These are phyloP conservation scores for Micrastur ruficollis DNA, from an alignment of 2,797 vertebrate species.

Conservation along the genomic window DNA sequence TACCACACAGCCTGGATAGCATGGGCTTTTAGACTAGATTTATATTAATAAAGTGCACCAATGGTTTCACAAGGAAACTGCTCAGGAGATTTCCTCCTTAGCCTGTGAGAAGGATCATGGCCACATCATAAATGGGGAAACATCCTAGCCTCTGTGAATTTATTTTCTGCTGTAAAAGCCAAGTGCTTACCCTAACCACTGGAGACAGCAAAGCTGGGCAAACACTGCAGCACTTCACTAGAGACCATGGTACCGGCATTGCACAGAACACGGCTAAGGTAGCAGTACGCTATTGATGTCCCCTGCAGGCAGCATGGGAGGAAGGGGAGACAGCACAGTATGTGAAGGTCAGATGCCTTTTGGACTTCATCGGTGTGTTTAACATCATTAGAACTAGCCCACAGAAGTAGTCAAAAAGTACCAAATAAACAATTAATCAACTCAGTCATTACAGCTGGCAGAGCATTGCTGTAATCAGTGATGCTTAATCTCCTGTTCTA, in stretches of 20 bases:
- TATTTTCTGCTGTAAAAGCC: not conserved
- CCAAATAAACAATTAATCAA: not conserved
- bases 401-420: not conserved
- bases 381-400: not conserved
- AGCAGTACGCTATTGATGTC: too few relatives aligned
- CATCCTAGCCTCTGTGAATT: not conserved
- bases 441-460: not conserved
- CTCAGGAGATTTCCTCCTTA: not conserved
- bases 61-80: not conserved
- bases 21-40: not conserved
- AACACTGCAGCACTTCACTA: not conserved
- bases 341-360: not conserved
- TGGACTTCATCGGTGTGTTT: rapidly evolving
- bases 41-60: not conserved
- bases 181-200: not conserved
- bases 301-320: not conserved
- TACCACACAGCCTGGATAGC: not conserved
- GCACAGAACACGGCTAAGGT: not conserved
- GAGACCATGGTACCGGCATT: not conserved
- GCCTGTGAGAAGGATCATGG: not conserved
- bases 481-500: not conserved
- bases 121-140: not conserved
- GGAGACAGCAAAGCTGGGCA: not conserved
- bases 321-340: not conserved
- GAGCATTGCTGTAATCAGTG: not conserved